Evolutionary conservation across 2,888 invertebrate genomes (phyloP), one percentile per base, ranked within the genome.

Genomic region (Agrochola circellaris): DNA sequence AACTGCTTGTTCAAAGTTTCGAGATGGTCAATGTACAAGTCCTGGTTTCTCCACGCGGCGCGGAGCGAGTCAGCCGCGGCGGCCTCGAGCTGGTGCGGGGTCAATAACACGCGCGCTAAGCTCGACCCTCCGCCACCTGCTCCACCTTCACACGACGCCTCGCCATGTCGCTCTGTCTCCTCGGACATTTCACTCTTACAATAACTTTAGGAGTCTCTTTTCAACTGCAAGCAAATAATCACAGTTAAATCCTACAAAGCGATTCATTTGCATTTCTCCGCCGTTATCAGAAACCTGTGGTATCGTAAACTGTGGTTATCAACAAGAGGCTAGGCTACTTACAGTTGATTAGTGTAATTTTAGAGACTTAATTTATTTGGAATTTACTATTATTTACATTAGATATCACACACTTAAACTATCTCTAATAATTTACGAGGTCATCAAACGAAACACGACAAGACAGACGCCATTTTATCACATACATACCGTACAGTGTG

Each of bases 1-100:
- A 98, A 97, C 97, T 97, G 97, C 96, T 97, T 97, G 95, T 97
- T 97, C 97, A 98, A 98, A 89, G 97, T 97, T 97, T 98, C 98
- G 95, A 98, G 97, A 92, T 97, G 97, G 94, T 98, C 97, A 96
- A 98, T 97, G 97, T 98, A 98, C 93, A 97, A 97, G 96, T 98
- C 98, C 97, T 98, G 98, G 94, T 97, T 97, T 94, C 97, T 97
- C 98, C 98, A 98, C 92, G 97, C 97, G 94, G 97, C 96, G 90
- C 97, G 97, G 93, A 98, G 97, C 90, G 98, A 97, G 89, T 97
- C 97, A 91, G 97, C 97, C 88, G 97, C 97, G 88, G 97, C 96
- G 91, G 96, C 96, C 91, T 97, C 97, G 92, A 98, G 95, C 92
- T 98, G 98, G 89, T 97, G 97, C 84, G 98, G 97, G 90, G 97